Evolutionary conservation across 2,888 invertebrate genomes (phyloP).

Genomic region (Oscheius onirici): DNA sequence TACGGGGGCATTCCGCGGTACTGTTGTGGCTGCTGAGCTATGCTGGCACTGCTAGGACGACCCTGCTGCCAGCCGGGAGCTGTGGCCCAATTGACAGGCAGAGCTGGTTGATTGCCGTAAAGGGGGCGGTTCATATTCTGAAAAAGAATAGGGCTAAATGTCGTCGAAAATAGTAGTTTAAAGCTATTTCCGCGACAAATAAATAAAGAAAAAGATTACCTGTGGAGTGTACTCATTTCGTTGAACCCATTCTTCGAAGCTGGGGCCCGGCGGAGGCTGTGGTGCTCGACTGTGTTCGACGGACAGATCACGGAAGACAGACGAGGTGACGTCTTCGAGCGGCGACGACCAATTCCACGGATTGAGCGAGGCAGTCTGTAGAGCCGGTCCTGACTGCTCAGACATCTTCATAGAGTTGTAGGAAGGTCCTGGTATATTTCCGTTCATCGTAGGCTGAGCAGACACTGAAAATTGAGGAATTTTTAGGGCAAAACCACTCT

Average conservation of each 20-base stretch:
- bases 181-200: too few species aligned
- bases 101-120: conserved; percentile 5
- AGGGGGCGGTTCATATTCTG: conserved; percentile 8
- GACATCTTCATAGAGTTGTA: conserved; percentile 13
- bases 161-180: too few species aligned
- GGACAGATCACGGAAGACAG: conserved; percentile 1
- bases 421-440: conserved; percentile 3
- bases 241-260: conserved; percentile 2
- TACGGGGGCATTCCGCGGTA: conserved; percentile 15
- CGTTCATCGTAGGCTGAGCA: neutral
- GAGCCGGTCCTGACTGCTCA: neutral
- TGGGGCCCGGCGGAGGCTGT: neutral
- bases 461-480: neutral
- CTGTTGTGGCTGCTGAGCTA: conserved; percentile 10
- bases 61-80: conserved; percentile 20
- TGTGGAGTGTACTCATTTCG: conserved; percentile 3
- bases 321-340: neutral
- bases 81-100: conserved; percentile 15
- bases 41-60: conserved; percentile 6
- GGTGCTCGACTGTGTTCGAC: neutral
- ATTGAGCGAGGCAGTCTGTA: neutral
- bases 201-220: neutral
- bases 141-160: neutral
- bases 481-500: neutral
- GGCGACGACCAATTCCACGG: conserved; percentile 17